phyloP scores from a whole-genome alignment of 2,797 vertebrate species.

The Odontamblyopus rebecca region DNA sequence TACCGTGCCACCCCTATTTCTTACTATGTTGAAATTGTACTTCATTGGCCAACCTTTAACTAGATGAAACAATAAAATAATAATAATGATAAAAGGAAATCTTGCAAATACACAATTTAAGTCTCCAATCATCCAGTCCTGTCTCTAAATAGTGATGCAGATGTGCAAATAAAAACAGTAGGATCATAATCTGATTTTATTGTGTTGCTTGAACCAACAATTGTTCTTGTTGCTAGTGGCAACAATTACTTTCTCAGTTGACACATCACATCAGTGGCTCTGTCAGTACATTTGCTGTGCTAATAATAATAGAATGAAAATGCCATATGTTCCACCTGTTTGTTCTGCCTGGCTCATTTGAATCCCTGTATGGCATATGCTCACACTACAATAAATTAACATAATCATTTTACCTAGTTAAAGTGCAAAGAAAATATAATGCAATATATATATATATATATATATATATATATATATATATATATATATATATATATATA shows the following conservation, averaged over 20 bases:
- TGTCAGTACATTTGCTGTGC: background rate
- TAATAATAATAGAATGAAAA: constrained; percentile 8
- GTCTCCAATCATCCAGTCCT: too few species aligned
- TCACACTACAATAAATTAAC: background rate
- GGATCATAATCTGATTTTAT: constrained; percentile 11
- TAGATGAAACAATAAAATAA: too few species aligned
- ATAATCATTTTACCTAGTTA: background rate
- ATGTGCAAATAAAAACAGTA: constrained; percentile 11
- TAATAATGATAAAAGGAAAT: too few species aligned
- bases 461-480: too few species aligned
- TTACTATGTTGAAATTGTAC: background rate
- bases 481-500: too few species aligned
- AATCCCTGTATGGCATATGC: background rate
- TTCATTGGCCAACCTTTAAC: background rate
- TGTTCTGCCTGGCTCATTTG: background rate
- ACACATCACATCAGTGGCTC: background rate
- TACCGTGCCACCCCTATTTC: too few species aligned
- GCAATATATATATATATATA: too few species aligned
- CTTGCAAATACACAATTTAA: too few species aligned
- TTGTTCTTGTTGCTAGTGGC: constrained; percentile 7
- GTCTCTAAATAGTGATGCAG: too few species aligned
- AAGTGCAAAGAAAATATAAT: too few species aligned
- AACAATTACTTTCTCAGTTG: constrained; percentile 8
- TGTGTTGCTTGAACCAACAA: constrained; percentile 5
- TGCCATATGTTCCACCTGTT: constrained; percentile 1